Evolutionary conservation across 2,888 invertebrate species (phyloP), one percentile per base, ranked within the genome.

Genomic region (Drosophila aldrichi): DNA sequence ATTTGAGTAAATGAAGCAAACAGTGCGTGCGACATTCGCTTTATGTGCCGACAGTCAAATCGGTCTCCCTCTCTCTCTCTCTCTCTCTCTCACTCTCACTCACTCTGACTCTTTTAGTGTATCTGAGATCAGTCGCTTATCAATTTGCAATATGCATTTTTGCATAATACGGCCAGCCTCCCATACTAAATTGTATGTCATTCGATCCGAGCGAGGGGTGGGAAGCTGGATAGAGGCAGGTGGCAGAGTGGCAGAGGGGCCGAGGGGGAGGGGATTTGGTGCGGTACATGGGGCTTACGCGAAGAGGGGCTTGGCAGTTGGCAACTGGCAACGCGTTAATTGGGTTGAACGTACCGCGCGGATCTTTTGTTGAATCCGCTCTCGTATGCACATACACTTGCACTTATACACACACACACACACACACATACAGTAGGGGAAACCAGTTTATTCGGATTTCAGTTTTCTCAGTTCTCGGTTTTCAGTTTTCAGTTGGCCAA

Each of bases 341-440:
- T 91, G 91, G 91, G 91, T 91, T 91, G 91, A 91, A 90, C 84
- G 90, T 87, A 90, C 89, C 79, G 77, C 81, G 70, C 80, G 74
- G 48, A 77, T 77, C 77, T 79, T 75, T 79, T 77, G 79, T 79
- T 71, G 59, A 65, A 54, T 71, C 64, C 70, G 62, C 66, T 57
- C 69, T 60, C 59, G 43, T 41, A 56, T 43, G 40, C 32, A 41
- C 36, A 32, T 46, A 55, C n/a, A 51, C 44, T 46, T 2, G 34
- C 36, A 49, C 14, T 32, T 43, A 29, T 29, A 32, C 18, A 25
- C 25, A 25, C 1, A 25, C 25, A 25, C 25, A 60, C 9, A 44
- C 22, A 16, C 18, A n/a, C 6, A 9, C 16, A 40, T n/a, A 3
- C 16, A 22, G 52, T 55, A 55, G 48, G 12, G 9, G 49, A 63